Evolutionary conservation across 2,113 vertebrate species (phyloP).

Genomic region (Riparia riparia): DNA sequence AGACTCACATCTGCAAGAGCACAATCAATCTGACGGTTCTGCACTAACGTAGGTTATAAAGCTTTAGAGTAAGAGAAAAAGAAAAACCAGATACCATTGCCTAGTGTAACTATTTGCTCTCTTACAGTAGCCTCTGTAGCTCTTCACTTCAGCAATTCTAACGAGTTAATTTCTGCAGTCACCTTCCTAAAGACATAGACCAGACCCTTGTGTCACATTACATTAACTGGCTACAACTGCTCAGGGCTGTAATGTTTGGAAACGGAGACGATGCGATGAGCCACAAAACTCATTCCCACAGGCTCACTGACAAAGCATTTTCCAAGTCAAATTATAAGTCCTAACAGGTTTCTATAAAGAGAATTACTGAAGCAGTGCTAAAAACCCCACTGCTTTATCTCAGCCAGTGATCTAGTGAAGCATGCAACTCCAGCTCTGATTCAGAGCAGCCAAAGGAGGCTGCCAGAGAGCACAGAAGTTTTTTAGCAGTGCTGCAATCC

Average conservation of each 20-base stretch:
- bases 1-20: not conserved
- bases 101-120: not conserved
- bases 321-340: constrained; percentile 41
- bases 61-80: not conserved
- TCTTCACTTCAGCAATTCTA: not conserved
- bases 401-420: constrained; percentile 19
- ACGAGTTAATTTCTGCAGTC: not conserved
- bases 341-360: constrained; percentile 15
- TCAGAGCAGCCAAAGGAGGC: constrained; percentile 29
- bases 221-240: not conserved
- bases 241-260: constrained; percentile 11
- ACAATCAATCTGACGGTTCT: not conserved
- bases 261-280: not conserved
- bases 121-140: not conserved
- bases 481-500: not conserved
- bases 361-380: constrained; percentile 37
- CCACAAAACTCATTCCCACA: constrained; percentile 29
- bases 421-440: constrained; percentile 9
- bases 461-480: constrained; percentile 28
- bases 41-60: not conserved
- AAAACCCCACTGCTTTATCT: constrained; percentile 42
- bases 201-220: constrained; percentile 8
- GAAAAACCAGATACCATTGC: not conserved
- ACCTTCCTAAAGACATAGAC: not conserved
- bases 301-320: not conserved